phyloP scores from a whole-genome alignment of 1,140 invertebrate genomes.

The Campoletis sonorensis region DNA sequence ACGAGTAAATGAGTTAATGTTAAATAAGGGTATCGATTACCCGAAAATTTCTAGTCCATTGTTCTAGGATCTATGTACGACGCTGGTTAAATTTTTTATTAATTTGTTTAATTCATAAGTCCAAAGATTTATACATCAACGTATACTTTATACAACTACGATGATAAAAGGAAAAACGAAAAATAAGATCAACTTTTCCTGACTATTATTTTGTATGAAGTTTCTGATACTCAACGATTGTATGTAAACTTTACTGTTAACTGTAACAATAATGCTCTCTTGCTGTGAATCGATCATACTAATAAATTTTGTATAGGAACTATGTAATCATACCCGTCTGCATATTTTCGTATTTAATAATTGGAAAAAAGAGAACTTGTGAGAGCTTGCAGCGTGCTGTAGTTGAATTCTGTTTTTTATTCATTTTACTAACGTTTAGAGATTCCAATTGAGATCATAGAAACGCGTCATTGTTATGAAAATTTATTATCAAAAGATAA shows the following conservation, averaged over 20 bases:
- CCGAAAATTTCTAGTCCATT: not conserved
- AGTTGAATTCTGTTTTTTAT: too few species aligned
- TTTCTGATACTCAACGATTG: not conserved
- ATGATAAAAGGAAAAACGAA: not conserved
- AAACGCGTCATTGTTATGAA: too few species aligned
- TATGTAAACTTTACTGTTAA: not conserved
- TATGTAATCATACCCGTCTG: not conserved
- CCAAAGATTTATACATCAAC: not conserved
- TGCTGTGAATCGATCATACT: slow-evolving; percentile 34
- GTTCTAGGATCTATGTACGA: not conserved
- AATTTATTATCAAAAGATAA: too few species aligned
- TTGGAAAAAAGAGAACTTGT: not conserved
- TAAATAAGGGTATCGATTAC: not conserved
- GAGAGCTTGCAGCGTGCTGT: not conserved
- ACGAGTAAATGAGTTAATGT: too few species aligned
- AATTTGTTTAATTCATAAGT: slow-evolving; percentile 5
- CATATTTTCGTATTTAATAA: not conserved
- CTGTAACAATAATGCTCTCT: slow-evolving; percentile 22
- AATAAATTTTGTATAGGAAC: slow-evolving; percentile 55
- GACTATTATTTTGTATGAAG: not conserved
- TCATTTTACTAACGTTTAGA: too few species aligned
- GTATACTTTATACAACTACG: not conserved
- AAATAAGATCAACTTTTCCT: not conserved
- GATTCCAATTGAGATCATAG: too few species aligned
- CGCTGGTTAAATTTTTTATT: not conserved